Percentiles rank a stretch among this genome's conserved stretches.
Evolutionary conservation across 2,797 vertebrate genomes (phyloP).

Genomic region (Hemitrygon akajei): DNA sequence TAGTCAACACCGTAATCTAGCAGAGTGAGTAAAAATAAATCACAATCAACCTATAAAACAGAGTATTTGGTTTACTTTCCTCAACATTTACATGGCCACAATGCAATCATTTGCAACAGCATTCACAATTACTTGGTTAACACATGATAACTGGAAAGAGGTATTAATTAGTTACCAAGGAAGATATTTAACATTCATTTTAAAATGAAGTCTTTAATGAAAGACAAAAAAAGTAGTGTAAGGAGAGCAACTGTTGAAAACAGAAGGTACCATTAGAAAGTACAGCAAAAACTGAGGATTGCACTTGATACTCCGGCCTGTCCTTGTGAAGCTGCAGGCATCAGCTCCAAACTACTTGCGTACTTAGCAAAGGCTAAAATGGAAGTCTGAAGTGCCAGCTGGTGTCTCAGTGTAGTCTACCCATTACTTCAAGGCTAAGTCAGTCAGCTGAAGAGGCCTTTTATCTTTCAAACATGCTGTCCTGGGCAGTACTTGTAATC

Average conservation of each 20-base stretch:
- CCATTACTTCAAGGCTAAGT: not conserved
- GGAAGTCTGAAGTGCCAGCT: not conserved
- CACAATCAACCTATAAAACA: not conserved
- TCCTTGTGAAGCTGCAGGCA: not conserved
- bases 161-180: not conserved
- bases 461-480: too few species aligned
- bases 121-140: not conserved
- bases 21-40: not conserved
- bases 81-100: not conserved
- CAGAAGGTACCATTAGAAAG: not conserved
- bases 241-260: not conserved
- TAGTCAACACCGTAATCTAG: not conserved
- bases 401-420: not conserved
- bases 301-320: not conserved
- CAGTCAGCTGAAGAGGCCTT: not conserved
- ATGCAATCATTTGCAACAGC: not conserved
- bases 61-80: not conserved
- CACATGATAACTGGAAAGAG: not conserved
- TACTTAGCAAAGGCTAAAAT: not conserved
- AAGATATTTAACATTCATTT: not conserved
- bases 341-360: not conserved
- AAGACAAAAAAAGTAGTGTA: not conserved
- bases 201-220: too few species aligned
- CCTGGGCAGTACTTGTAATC: too few species aligned
- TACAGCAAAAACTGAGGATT: not conserved